Evolutionary conservation across 2,113 vertebrate genomes (phyloP).

Genomic region (Eretmochelys imbricata): DNA sequence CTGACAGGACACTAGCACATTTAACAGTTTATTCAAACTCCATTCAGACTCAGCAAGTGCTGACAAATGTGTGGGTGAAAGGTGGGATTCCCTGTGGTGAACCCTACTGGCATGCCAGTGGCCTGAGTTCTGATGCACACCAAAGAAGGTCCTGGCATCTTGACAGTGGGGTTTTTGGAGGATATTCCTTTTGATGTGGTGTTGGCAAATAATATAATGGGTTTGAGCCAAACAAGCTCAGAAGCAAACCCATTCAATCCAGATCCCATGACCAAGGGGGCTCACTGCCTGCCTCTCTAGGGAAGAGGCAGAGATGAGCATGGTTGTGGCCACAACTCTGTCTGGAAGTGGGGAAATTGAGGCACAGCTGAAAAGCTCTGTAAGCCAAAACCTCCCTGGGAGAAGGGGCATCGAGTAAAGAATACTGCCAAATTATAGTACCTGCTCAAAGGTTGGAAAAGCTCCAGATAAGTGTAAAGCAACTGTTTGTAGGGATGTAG

Average conservation of each 20-base stretch:
- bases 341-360: background rate
- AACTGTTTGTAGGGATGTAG: background rate
- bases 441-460: background rate
- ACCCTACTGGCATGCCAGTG: background rate
- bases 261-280: no score
- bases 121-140: background rate
- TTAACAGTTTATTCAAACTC: background rate
- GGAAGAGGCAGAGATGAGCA: background rate
- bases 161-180: background rate
- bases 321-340: background rate
- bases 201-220: background rate
- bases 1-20: background rate
- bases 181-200: background rate
- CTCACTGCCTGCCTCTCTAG: background rate
- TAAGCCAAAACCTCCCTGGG: background rate
- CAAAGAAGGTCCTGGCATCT: background rate
- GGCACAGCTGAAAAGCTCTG: background rate
- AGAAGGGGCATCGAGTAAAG: background rate
- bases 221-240: background rate
- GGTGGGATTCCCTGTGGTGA: background rate
- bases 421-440: background rate
- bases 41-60: background rate
- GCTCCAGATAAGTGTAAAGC: background rate
- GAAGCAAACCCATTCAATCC: background rate
- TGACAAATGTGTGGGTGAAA: background rate